phyloP scores from a whole-genome alignment of 2,888 invertebrate species.

The Petrophora chlorosata region DNA sequence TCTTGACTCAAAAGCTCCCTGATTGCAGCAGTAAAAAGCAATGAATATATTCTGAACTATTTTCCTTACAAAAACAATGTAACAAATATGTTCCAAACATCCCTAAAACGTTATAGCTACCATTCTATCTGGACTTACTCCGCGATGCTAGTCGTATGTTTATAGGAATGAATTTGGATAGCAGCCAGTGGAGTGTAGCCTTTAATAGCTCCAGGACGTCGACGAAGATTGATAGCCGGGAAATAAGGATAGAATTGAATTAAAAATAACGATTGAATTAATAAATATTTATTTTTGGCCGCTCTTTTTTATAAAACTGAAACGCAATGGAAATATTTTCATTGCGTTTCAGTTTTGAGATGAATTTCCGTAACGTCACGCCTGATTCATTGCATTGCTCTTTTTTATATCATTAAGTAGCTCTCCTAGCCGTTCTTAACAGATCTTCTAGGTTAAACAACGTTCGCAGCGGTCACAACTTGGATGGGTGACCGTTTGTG shows the following conservation, averaged over 20 bases:
- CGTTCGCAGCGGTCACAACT: too few relatives aligned
- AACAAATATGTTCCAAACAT: constrained; percentile 5
- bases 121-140: constrained; percentile 31
- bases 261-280: constrained; percentile 6
- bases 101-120: constrained; percentile 13
- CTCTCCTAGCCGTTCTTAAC: too few relatives aligned
- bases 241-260: constrained; percentile 5
- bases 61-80: constrained; percentile 6
- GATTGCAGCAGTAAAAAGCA: constrained; percentile 9
- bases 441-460: too few relatives aligned
- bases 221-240: constrained; percentile 32
- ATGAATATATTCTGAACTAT: constrained; percentile 11
- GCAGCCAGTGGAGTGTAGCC: constrained; percentile 54
- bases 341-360: too few relatives aligned
- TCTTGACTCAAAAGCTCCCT: background rate
- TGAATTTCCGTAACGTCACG: too few relatives aligned
- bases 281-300: too few relatives aligned
- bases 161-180: constrained; percentile 48
- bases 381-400: too few relatives aligned
- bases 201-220: constrained; percentile 44
- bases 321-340: too few relatives aligned
- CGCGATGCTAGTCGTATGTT: constrained; percentile 23
- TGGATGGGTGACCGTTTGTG: too few relatives aligned
- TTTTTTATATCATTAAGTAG: too few relatives aligned
- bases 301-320: too few relatives aligned